Evolutionary conservation across 2,797 vertebrate genomes (phyloP).

Genomic region (Onychomys torridus): DNA sequence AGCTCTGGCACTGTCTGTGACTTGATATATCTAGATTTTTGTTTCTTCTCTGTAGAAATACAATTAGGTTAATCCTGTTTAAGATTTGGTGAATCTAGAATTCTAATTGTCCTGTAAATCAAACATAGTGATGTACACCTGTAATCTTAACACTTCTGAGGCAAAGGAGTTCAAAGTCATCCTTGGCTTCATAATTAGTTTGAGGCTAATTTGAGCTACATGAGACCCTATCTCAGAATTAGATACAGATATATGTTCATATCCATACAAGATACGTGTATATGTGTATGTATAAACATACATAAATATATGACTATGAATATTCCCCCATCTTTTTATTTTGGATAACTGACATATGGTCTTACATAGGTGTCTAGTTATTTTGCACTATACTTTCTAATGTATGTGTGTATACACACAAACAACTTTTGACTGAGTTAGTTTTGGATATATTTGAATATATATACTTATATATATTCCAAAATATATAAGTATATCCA

Average conservation of each 20-base stretch:
- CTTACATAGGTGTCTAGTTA: not conserved
- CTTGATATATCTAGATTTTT: constrained; percentile 35
- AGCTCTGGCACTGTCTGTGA: not conserved
- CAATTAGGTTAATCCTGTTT: constrained; percentile 6
- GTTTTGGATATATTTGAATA: not conserved
- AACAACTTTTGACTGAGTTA: too few relatives aligned
- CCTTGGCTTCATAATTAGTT: not conserved
- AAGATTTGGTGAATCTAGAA: not conserved
- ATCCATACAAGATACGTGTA: not conserved
- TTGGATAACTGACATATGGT: constrained; percentile 18
- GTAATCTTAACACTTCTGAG: not conserved
- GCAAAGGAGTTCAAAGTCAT: not conserved
- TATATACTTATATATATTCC: too few relatives aligned
- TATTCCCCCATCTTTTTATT: constrained; percentile 16
- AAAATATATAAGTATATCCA: not conserved
- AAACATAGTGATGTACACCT: not conserved
- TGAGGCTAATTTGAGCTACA: not conserved
- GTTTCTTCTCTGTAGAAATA: constrained; percentile 14
- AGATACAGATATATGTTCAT: not conserved
- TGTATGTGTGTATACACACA: not conserved
- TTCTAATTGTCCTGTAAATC: not conserved
- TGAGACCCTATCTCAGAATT: not conserved
- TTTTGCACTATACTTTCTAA: constrained; percentile 3
- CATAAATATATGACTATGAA: not conserved
- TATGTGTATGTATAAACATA: not conserved